Base-by-base conservation (phyloP, 2,888 invertebrate species). In the Thera obeliscata region DNA sequence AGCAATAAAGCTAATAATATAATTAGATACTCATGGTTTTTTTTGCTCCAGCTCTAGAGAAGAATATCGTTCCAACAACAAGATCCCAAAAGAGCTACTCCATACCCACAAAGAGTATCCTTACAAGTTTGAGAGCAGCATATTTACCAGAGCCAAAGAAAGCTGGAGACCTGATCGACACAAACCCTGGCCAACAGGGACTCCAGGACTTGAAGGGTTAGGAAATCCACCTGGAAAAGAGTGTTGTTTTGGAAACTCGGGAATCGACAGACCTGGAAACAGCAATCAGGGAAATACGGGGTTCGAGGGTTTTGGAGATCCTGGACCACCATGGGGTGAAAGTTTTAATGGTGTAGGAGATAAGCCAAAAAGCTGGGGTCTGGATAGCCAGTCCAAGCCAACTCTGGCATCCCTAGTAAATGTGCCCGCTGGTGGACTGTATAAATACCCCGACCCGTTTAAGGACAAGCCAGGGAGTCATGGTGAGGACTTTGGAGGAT, bases 391-490 rank as follows among this genome's bases (percentile, higher is more conserved):
- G 22, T 82, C 88, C 1, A 84, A 73, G 59, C 89, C 90, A 0
- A 91, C 90, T 0, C 81, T 80, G 2, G 84, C 87, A 66, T 79
- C 81, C 0, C 88, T 90, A 0, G 78, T 85, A 11, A 85, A 77
- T 43, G 72, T 88, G 0, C 88, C 88, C 1, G 93, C 92, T 0
- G 93, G 93, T 1, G 90, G 89, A 0, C 75, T 91, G 0, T 93
- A 93, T 72, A 81, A 85, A 69, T 79, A 82, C 0, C 85, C 87
- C 0, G 85, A 85, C 4, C 77, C 86, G 0, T 91, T 90, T 57
- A 87, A 82, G 49, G 86, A 85, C 1, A 87, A 82, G 33, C 88
- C 90, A 2, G 74, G 70, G 7, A 65, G 74, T 1, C 72, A 73
- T 6, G 81, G 81, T 5, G 86, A 84, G 12, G 83, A 83, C 22